Evolutionary conservation across 2,797 vertebrate genomes (phyloP).

Genomic region (Enteromius radiatus): DNA sequence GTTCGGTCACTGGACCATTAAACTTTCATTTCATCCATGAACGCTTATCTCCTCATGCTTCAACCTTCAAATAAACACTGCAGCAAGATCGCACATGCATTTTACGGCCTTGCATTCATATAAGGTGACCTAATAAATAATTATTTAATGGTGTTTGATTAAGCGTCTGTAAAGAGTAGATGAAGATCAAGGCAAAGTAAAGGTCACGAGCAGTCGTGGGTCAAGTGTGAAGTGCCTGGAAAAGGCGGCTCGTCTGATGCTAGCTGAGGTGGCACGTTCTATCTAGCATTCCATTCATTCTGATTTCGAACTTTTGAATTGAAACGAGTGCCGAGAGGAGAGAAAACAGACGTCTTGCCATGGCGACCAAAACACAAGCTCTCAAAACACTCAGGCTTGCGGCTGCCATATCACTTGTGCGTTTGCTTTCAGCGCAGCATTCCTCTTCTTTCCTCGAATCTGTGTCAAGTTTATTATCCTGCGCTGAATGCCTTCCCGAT

Average conservation of each 20-base stretch:
- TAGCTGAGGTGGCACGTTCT: conserved; percentile 48
- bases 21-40: conserved; percentile 24
- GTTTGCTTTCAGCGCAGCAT: conserved; percentile 37
- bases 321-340: conserved; percentile 22
- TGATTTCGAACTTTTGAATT: conserved; percentile 40
- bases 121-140: neutral
- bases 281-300: conserved; percentile 50
- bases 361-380: conserved; percentile 45
- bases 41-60: neutral
- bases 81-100: neutral
- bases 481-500: neutral
- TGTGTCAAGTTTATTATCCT: conserved; percentile 3
- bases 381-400: conserved; percentile 39
- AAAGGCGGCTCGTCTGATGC: conserved; percentile 20
- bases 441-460: conserved; percentile 10
- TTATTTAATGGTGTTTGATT: conserved; percentile 6
- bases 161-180: neutral
- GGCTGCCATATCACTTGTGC: conserved; percentile 11
- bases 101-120: neutral
- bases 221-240: conserved; percentile 31
- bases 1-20: neutral
- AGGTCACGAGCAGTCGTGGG: conserved; percentile 35
- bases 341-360: conserved; percentile 42
- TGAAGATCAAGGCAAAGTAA: conserved; percentile 53
- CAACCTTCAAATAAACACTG: neutral